Evolutionary conservation across 1,140 invertebrate species (phyloP), one percentile per base, ranked within the genome.

Genomic region (Nylanderia fulva): DNA sequence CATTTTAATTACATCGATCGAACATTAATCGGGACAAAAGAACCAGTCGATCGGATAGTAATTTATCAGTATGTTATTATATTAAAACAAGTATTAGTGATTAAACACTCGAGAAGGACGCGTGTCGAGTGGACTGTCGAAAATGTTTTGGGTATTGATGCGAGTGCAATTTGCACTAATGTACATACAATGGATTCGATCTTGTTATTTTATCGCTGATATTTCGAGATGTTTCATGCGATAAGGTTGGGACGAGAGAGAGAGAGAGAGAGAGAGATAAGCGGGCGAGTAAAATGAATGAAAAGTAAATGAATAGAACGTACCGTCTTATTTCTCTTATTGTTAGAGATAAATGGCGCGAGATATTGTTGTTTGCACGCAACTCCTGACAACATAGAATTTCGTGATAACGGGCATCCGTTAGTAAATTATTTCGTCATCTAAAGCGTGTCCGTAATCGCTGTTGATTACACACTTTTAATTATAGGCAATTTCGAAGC

Each of bases 71-170:
- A n/a, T 11, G 21, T 39, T 15, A 8, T 21, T 36, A 21, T 6
- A 11, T 76, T 79, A 52, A 75, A 60, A 79, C 29, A 66, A 64
- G 13, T 48, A n/a, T n/a, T n/a, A 24, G 13, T n/a, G 9, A 66
- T 66, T 21, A 54, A 24, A 7, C 42, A 64, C 8, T 48, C 1
- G 42, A 15, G 8, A 11, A 24, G 0, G 4, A 0, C 18, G 1
- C 18, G 56, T 27, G 27, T n/a, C 29, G 8, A 18, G 39, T 29
- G n/a, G 27, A 1, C 8, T 52, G 15, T 63, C 27, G 21, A 9
- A 63, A 76, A 56, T 24, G 15, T 48, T 68, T 58, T 66, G 27
- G 60, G 1, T 6, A 58, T 5, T 1, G 11, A 27, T 29, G 33
- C 24, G 21, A 68, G 13, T 54, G 27, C 29, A 68, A 77, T 66